These are phyloP conservation scores for Tenodera sinensis DNA, from an alignment of 2,888 invertebrate species.

Conservation along the genomic window DNA sequence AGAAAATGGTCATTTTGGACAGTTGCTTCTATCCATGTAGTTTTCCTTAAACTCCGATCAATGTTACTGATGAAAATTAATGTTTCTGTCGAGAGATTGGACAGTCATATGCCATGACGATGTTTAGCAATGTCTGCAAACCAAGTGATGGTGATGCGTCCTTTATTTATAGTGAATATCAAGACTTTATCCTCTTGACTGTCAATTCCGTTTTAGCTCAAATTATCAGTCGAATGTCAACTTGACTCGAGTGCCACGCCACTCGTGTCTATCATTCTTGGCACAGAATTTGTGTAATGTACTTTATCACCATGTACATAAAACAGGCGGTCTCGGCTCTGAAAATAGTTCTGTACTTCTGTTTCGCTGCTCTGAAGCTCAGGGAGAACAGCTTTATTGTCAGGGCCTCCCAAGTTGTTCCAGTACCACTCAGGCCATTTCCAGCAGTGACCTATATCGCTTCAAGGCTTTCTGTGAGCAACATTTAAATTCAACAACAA, in stretches of 20 bases:
- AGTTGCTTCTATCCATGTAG: too few species aligned
- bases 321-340: neutral
- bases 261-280: neutral
- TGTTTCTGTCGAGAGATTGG: too few species aligned
- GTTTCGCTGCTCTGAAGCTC: neutral
- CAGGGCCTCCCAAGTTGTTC: neutral
- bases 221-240: constrained; percentile 7
- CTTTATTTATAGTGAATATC: neutral
- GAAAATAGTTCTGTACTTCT: neutral
- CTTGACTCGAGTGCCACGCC: neutral
- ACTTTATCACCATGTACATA: neutral
- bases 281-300: neutral
- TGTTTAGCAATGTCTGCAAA: neutral
- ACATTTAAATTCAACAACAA: too few species aligned
- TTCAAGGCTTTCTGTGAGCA: too few species aligned
- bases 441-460: too few species aligned
- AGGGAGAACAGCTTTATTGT: neutral
- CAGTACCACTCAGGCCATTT: too few species aligned
- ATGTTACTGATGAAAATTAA: too few species aligned
- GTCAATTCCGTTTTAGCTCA: constrained; percentile 3
- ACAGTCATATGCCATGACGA: neutral
- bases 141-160: neutral
- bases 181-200: constrained; percentile 1
- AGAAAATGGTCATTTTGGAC: too few species aligned
- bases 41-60: too few species aligned